These are phyloP conservation scores for Campylomormyrus numenius DNA, from an alignment of 2,113 vertebrate species.

Conservation along the genomic window DNA sequence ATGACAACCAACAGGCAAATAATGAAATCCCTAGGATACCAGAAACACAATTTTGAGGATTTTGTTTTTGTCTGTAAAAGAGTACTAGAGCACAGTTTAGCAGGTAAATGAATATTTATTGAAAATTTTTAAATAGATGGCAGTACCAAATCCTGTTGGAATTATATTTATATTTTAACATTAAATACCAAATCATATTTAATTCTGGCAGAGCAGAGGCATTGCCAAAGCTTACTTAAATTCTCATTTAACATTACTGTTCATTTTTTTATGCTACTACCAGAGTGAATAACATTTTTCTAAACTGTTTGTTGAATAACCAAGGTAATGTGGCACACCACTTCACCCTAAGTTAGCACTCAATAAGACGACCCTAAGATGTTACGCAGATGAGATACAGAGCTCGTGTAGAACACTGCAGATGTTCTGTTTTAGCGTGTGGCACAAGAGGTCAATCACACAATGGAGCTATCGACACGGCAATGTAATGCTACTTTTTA, in stretches of 20 bases:
- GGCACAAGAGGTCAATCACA: background rate
- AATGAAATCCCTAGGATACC: conserved; percentile 1
- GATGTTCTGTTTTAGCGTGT: background rate
- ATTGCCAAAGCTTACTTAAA: background rate
- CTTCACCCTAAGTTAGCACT: background rate
- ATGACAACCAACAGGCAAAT: conserved; percentile 42
- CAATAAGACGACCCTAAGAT: background rate
- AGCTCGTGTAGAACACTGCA: background rate
- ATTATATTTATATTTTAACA: background rate
- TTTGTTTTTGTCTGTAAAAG: conserved; percentile 77
- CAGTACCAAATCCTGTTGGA: background rate
- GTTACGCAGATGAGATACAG: background rate
- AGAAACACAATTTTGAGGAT: conserved; percentile 25
- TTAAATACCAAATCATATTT: background rate
- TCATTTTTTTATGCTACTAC: background rate
- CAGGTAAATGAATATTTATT: background rate
- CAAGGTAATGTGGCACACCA: background rate
- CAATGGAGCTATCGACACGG: background rate
- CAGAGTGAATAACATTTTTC: background rate
- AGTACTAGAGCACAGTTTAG: conserved; percentile 67
- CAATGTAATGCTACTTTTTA: background rate
- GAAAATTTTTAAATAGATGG: background rate
- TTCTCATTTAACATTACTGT: background rate
- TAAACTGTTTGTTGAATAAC: background rate
- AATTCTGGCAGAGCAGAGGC: background rate